Conservation (phyloP, 2,888 invertebrate species). For the Hydrotaea cyrtoneurina region DNA sequence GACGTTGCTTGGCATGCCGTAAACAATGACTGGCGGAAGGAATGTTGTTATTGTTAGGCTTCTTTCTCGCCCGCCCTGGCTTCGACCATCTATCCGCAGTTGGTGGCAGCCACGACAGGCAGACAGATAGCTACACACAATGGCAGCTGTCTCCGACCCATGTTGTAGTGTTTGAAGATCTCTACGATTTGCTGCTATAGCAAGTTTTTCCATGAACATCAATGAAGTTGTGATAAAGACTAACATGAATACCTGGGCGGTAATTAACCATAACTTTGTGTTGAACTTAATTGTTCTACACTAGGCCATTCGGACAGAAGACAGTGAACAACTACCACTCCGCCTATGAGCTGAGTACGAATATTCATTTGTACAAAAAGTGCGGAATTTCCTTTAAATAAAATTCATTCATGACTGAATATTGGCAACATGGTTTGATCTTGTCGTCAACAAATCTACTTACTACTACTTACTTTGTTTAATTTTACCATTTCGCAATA, state of each 20-base stretch:
- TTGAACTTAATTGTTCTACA: conserved; percentile 28
- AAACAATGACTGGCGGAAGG: conserved; percentile 28
- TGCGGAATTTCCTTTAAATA: conserved; percentile 38
- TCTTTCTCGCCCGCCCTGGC: neutral
- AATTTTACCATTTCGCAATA: too few relatives aligned
- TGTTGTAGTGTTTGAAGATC: conserved; percentile 2
- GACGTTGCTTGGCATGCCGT: conserved; percentile 13
- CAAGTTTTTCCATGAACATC: neutral
- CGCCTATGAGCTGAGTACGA: neutral
- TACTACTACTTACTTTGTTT: too few relatives aligned
- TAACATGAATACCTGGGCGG: neutral
- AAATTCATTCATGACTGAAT: too few relatives aligned
- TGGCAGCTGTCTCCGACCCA: neutral
- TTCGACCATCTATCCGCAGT: neutral
- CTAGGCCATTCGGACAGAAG: neutral
- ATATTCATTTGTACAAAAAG: conserved; percentile 15
- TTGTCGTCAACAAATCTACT: too few relatives aligned
- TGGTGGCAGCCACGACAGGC: neutral
- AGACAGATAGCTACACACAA: neutral
- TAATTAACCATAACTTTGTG: conserved; percentile 55
- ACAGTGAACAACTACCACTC: too few relatives aligned
- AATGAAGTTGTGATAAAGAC: neutral
- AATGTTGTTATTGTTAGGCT: conserved; percentile 34
- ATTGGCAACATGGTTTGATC: too few relatives aligned
- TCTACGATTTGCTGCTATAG: neutral